Evolutionary conservation across 2,888 invertebrate genomes (phyloP), one percentile per base, ranked within the genome.

Genomic region (Diadromus collaris): DNA sequence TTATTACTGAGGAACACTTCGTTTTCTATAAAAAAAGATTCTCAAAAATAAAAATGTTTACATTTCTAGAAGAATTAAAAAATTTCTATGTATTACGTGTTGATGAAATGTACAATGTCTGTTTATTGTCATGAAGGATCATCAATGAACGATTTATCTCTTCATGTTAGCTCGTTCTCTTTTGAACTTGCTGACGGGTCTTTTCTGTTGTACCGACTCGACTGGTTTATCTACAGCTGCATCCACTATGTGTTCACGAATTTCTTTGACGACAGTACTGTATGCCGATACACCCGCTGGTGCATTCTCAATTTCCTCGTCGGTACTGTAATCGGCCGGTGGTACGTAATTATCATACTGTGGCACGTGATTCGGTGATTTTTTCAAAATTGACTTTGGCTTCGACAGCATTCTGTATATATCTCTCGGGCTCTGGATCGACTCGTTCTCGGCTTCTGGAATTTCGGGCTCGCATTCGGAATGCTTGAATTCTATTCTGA

Each of bases 321-420:
- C 85, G 21, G 73, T 75, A 38, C 76, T 82, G 13, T 73, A 68
- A 32, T 84, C 82, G 19, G 63, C 72, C 6, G 76, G n/a, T 19
- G 78, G 70, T 46, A 74, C 34, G 6, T n/a, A 61, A 48, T 48
- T 70, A 1, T 60, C 54, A 19, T 70, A 48, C 19, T 29, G 24
- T 32, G 68, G 29, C 46, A 80, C 58, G 70, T 86, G 83, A 58
- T 86, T 84, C 0, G 83, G 74, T 10, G 87, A 85, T 77, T 84
- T 85, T 76, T 90, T 90, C 16, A 90, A 84, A 68, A 90, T 90
- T 16, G 90, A 89, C 64, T 89, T 90, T 6, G 88, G 88, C 48
- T 83, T 85, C 0, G 78, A 80, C 63, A 87, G 85, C 44, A 85
- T 74, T 69, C 82, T 84, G 76, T 89, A 88, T 80, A 90, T 86